Base-by-base conservation (phyloP, 2,113 vertebrate species). In the Myiozetetes cayanensis region DNA sequence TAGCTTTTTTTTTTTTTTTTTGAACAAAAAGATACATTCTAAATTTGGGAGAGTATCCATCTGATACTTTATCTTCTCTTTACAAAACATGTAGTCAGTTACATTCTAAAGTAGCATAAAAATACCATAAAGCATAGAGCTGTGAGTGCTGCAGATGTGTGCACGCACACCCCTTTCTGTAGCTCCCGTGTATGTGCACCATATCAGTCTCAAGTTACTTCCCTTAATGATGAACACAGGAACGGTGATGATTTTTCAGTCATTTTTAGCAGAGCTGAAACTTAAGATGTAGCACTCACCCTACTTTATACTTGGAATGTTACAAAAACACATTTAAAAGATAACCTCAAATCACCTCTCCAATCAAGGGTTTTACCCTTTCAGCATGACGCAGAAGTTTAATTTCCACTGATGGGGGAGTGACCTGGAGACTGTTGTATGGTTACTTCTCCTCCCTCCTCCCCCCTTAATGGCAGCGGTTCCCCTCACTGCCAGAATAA, bases 371-470 rank as follows among this genome's bases (percentile, higher is more conserved):
- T 17, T 79, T 93, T 5, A 92, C 22, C 47, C 39, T 61, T 59
- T 33, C 77, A 70, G 67, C 76, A 65, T 93, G 90, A 95, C 47
- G 67, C 94, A 94, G 74, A 95, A 96, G 79, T 85, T 95, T 68
- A 52, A 87, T 87, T 86, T 72, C 61, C 79, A 61, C 22, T 31
- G 75, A 63, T 49, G 59, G 52, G 52, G 84, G 61, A 52, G 28
- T 52, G 85, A 94, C 83, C 88, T 93, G 72, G n/a, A 46, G 82
- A 71, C 31, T 74, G 35, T 1, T 3, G 59, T 41, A 22, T 1
- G 13, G 50, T 73, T 79, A 23, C 74, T 74, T 90, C 43, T 11
- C 9, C 68, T 44, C 5, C 28, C 9, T 9, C n/a, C 39, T 35
- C 18, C 8, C 2, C 12, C 75, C 55, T 41, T 15, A 21, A 81